Evolutionary conservation across 2,888 invertebrate genomes (phyloP), one percentile per base, ranked within the genome.

Genomic region (Cataglyphis albicans): DNA sequence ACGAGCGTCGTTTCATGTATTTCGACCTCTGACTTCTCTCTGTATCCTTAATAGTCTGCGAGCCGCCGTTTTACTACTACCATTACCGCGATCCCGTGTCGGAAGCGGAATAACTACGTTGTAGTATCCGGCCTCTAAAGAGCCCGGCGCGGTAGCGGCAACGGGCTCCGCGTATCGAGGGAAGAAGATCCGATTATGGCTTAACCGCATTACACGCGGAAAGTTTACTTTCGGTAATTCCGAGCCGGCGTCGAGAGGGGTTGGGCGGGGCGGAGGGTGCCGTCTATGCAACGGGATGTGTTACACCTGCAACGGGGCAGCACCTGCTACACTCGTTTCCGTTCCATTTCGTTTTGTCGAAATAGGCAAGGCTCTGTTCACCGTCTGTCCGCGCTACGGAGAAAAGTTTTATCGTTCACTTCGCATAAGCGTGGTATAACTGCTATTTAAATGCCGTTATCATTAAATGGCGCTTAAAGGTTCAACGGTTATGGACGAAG

Each of bases 181-280:
- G 84, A 83, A 80, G 87, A 85, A 88, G 88, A 90, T 90, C 90
- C 90, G 90, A 90, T 90, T 90, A 90, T 89, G 87, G 89, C 84
- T 90, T 90, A 90, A 90, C 90, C 90, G 89, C 90, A 90, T 90
- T 90, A 90, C 87, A 89, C 84, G 90, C 80, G 86, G 87, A 90
- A 90, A 90, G 89, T 90, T 90, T 87, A 85, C 90, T 90, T 90
- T 90, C 86, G 89, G 90, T 90, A 90, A 89, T 90, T 90, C 86
- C 83, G 82, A 81, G 83, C 72, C 82, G 65, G 52, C 35, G 44
- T 12, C 9, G 76, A 29, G 76, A 55, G 44, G 38, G 32, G 44
- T 5, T 12, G 55, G 57, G 35, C 6, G 29, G 55, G 63, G n/a
- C 10, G 15, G 18, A 25, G 3, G 21, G 25, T 48, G 64, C 81